phyloP scores from a whole-genome alignment of 2,113 vertebrate species.

The Rattus norvegicus region GRCr8 NC_086022.1:168267501-168268000 shows the following conservation, averaged over 20 bases:
- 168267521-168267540: too few relatives aligned
- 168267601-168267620: too few relatives aligned
- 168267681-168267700: too few relatives aligned
- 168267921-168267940: background rate
- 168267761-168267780: background rate
- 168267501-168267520: too few relatives aligned
- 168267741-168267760: background rate
- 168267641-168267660: too few relatives aligned
- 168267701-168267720: background rate
- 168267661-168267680: too few relatives aligned
- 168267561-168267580: too few relatives aligned
- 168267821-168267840: accelerated
- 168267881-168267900: background rate
- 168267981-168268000: background rate
- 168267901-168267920: background rate
- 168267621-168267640: too few relatives aligned
- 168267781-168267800: background rate
- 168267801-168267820: background rate
- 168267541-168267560: too few relatives aligned
- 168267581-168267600: too few relatives aligned
- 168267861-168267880: background rate
- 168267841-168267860: background rate
- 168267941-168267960: background rate
- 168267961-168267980: too few relatives aligned
- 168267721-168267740: too few relatives aligned